phyloP scores from a whole-genome alignment of 1,140 invertebrate species.

The Cyclina sinensis region DNA sequence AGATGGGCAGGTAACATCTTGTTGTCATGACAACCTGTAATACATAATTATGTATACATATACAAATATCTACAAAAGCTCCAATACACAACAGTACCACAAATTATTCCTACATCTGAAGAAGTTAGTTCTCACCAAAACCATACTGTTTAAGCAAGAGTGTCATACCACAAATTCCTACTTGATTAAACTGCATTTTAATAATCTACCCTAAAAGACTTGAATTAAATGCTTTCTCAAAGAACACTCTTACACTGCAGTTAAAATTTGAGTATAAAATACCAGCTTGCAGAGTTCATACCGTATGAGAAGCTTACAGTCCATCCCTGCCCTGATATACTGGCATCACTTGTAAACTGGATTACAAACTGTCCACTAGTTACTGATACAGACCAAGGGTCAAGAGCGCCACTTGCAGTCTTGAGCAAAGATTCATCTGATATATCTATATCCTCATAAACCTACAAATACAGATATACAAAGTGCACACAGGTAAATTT shows the following conservation, averaged over 20 bases:
- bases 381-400: slow-evolving; percentile 20
- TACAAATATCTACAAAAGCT: too few species aligned
- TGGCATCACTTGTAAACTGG: slow-evolving; percentile 42
- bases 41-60: too few species aligned
- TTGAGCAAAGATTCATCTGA: slow-evolving; percentile 13
- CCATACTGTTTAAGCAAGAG: too few species aligned
- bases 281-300: not conserved
- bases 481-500: too few species aligned
- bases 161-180: too few species aligned
- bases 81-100: too few species aligned
- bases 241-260: not conserved
- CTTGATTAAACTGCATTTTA: too few species aligned
- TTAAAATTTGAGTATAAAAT: too few species aligned
- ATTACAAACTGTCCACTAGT: slow-evolving; percentile 37
- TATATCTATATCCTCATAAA: not conserved
- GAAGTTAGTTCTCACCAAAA: too few species aligned
- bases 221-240: too few species aligned
- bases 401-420: slow-evolving; percentile 34
- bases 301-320: slow-evolving; percentile 59
- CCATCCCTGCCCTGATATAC: slow-evolving; percentile 34
- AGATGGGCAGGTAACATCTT: slow-evolving; percentile 12
- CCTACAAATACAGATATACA: slow-evolving; percentile 39
- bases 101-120: too few species aligned
- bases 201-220: too few species aligned
- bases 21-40: slow-evolving; percentile 58